A percentile compares a stretch with the other conserved stretches of the same genome.
Evolutionary conservation across 2,888 invertebrate genomes (phyloP).

Genomic region (Polymixis flavicincta): DNA sequence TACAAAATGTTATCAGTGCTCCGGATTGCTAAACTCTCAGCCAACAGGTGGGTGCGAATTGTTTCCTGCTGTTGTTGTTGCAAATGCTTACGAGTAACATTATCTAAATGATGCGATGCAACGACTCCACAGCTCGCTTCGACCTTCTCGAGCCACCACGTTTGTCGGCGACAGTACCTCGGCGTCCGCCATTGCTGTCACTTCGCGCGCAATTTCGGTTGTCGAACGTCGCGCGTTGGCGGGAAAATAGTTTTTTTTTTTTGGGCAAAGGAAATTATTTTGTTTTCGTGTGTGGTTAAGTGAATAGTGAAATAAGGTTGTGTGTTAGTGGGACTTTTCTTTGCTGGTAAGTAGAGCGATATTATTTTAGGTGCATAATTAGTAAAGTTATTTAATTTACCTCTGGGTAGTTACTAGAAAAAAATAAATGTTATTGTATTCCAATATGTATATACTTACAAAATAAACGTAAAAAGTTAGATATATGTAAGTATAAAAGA

Average conservation of each 20-base stretch:
- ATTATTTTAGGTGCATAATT: background rate
- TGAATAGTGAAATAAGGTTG: conserved; percentile 50
- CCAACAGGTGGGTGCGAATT: conserved; percentile 60
- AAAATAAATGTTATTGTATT: background rate
- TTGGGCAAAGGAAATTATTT: conserved; percentile 19
- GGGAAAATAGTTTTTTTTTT: conserved; percentile 51
- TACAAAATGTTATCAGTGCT: background rate
- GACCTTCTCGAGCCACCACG: conserved; percentile 62
- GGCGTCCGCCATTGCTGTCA: conserved; percentile 73
- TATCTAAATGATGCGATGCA: conserved; percentile 63
- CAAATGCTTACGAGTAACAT: conserved; percentile 53
- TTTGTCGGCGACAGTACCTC: conserved; percentile 67
- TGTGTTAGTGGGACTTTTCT: conserved; percentile 12
- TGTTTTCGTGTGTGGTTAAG: conserved; percentile 52
- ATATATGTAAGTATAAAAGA: background rate
- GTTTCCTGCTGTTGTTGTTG: conserved; percentile 58
- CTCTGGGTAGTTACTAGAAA: no score
- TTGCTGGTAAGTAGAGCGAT: conserved; percentile 44
- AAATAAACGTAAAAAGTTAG: background rate
- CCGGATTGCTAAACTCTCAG: conserved; percentile 10
- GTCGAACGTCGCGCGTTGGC: conserved; percentile 60
- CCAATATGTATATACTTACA: background rate
- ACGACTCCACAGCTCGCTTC: conserved; percentile 58
- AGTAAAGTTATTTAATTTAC: background rate
- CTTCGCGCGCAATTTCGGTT: conserved; percentile 71